Percentiles rank a stretch among this genome's conserved stretches.
phyloP scores from a whole-genome alignment of 2,113 vertebrate species.

The Carassius gibelio region DNA sequence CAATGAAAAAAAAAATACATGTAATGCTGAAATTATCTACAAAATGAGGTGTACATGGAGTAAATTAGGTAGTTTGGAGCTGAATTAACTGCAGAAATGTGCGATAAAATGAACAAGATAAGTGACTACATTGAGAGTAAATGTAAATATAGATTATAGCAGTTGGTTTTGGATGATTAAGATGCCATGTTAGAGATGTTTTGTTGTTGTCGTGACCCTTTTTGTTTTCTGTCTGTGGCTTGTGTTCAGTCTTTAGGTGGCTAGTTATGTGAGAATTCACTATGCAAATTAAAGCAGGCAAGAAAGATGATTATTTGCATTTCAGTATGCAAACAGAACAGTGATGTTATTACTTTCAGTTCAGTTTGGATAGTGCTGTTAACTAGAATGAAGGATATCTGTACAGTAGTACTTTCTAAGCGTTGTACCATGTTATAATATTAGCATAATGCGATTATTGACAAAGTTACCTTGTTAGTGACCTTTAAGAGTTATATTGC shows the following conservation, averaged over 20 bases:
- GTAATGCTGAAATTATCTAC: background rate
- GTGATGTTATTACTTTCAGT: background rate
- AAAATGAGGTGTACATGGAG: background rate
- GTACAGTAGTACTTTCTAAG: background rate
- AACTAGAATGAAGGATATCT: background rate
- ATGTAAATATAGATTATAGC: background rate
- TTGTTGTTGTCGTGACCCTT: background rate
- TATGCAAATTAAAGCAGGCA: background rate
- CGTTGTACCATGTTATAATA: background rate
- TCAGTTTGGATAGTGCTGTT: background rate
- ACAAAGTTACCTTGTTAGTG: constrained; percentile 9
- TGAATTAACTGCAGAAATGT: background rate
- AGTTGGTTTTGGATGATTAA: background rate
- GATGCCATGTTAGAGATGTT: background rate
- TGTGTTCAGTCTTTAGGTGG: background rate
- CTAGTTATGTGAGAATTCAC: background rate
- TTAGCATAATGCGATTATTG: background rate
- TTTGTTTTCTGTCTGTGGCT: background rate
- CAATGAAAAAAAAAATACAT: background rate
- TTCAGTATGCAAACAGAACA: background rate
- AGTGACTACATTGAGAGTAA: background rate
- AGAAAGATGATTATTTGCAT: background rate
- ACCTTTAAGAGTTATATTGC: background rate
- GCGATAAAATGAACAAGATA: background rate
- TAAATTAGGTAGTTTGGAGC: background rate